A percentile compares a stretch with the other conserved stretches of the same genome.
Conservation (phyloP, 2,888 invertebrate species). For the Liposcelis brunnea region DNA sequence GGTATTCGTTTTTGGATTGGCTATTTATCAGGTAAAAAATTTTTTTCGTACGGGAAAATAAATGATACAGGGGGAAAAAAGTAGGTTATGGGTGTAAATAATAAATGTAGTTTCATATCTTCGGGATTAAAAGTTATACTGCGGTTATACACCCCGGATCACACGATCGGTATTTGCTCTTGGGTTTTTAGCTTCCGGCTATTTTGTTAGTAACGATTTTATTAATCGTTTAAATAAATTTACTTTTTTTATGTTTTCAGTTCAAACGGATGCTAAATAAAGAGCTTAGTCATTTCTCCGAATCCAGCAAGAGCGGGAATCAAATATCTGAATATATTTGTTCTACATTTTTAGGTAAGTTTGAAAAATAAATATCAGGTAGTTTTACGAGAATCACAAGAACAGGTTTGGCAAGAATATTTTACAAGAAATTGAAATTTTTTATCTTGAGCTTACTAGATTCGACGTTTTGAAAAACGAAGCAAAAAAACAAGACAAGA, state of each 20-base stretch:
- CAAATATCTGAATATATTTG: constrained; percentile 99
- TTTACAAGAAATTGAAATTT: too few species aligned
- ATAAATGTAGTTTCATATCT: background rate
- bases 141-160: too few species aligned
- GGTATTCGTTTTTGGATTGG: background rate
- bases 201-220: too few species aligned
- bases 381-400: background rate
- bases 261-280: constrained; percentile 99
- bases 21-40: constrained; percentile 3
- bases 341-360: constrained; percentile 96
- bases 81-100: background rate
- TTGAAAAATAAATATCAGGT: constrained; percentile 2
- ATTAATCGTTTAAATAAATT: background rate
- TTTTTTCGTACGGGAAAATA: background rate
- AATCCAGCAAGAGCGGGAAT: constrained; percentile 96
- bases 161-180: too few species aligned
- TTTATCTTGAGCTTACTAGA: too few species aligned
- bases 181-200: too few species aligned
- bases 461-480: too few species aligned
- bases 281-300: constrained; percentile 97
- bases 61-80: background rate
- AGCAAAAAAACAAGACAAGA: too few species aligned
- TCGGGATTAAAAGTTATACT: too few species aligned
- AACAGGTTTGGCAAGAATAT: too few species aligned
- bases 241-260: constrained; percentile 40